phyloP scores from a whole-genome alignment of 2,113 vertebrate genomes.

The Chloebia gouldiae region DNA sequence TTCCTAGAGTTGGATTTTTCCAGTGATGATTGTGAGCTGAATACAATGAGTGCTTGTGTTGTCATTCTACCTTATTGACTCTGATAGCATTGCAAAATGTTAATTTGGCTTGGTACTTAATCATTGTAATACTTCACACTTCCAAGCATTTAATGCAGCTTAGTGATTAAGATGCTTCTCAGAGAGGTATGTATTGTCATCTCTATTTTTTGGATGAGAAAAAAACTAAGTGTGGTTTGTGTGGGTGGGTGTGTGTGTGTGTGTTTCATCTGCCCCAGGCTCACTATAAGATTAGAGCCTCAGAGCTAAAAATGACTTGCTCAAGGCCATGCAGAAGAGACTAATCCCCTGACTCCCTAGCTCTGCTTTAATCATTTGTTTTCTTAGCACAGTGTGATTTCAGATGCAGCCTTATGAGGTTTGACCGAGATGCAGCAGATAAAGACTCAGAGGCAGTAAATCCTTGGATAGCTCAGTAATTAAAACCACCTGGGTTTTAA shows the following conservation, averaged over 20 bases:
- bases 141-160: neutral
- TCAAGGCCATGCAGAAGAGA: constrained; percentile 19
- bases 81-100: neutral
- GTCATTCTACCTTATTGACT: neutral
- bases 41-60: neutral
- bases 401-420: neutral
- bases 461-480: constrained; percentile 10
- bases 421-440: constrained; percentile 34
- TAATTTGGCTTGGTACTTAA: constrained; percentile 2
- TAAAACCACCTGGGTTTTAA: neutral
- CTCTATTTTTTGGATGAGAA: neutral
- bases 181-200: neutral
- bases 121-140: neutral
- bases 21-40: neutral
- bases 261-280: neutral
- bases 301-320: constrained; percentile 30
- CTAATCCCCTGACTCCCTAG: constrained; percentile 37
- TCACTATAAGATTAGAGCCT: constrained; percentile 16
- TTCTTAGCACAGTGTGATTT: constrained; percentile 37
- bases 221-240: neutral
- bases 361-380: constrained; percentile 51
- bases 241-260: neutral
- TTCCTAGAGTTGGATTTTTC: constrained; percentile 12
- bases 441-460: neutral
- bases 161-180: neutral